Evolutionary conservation across 2,113 vertebrate species (phyloP), one percentile per base, ranked within the genome.

Genomic region (Tamias sibiricus): DNA sequence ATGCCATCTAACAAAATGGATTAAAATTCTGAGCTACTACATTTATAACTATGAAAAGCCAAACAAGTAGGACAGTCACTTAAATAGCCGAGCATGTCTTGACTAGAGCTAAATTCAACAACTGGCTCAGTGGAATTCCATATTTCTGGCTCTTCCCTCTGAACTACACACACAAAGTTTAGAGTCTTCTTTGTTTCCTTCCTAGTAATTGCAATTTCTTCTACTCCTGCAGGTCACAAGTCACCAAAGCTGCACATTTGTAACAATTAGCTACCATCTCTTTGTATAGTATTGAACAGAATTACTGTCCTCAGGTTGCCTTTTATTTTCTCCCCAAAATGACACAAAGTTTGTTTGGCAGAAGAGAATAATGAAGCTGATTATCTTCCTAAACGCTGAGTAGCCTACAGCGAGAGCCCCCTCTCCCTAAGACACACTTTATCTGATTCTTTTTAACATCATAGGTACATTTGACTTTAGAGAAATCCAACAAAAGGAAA

Each of bases 81-180:
- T 83, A 92, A 82, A 95, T 35, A 79, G 83, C 93, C 40, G 16
- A 87, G 82, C 82, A 76, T 84, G 85, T 32, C 17, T 68, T 77
- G 30, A 94, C 40, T 93, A 79, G n/a, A 96, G 94, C 20, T 66
- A 95, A 97, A 95, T 9, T 85, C 94, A 97, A 71, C 74, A 96
- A 90, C 5, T 16, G 68, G 64, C 40, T 77, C 54, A 79, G 69
- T 10, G 42, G 52, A 69, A 82, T 89, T 32, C 44, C 62, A 79
- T 14, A 79, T 94, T 92, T 98, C 68, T 94, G 68, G 81, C 83
- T 95, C 95, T 96, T 66, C 81, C 14, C 32, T 93, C 77, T 94
- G 92, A n/a, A 44, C 52, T 72, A 76, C 0, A 97, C 66, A 26
- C 22, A 84, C 64, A 59, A 96, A 87, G 14, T 76, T 52, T 91